Evolutionary conservation across 2,797 vertebrate species (phyloP).

Genomic region (Mus caroli): DNA sequence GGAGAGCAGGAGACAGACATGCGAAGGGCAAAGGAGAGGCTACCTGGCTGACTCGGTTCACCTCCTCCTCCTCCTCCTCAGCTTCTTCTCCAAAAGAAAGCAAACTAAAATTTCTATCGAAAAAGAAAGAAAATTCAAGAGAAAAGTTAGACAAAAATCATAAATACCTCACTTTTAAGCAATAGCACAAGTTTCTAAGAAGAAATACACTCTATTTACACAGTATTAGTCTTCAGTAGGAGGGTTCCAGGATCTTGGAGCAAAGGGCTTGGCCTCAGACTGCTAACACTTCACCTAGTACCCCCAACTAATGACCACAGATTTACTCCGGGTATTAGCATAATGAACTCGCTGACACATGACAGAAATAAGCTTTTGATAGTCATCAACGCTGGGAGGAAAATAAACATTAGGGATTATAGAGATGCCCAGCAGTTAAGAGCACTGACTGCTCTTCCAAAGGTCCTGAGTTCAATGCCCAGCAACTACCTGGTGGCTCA

Average conservation of each 20-base stretch:
- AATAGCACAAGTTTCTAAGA: slow-evolving; percentile 27
- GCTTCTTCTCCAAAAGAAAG: slow-evolving; percentile 99
- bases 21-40: slow-evolving; percentile 44
- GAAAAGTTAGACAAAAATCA: slow-evolving; percentile 59
- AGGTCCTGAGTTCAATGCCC: not conserved
- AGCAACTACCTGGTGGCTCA: not conserved
- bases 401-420: slow-evolving; percentile 46
- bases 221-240: slow-evolving; percentile 23
- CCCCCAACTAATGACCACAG: slow-evolving; percentile 40
- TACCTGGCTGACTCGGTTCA: slow-evolving; percentile 98
- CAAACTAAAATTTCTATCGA: slow-evolving; percentile 96
- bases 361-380: slow-evolving; percentile 57
- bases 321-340: not conserved
- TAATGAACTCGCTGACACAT: not conserved
- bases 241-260: not conserved
- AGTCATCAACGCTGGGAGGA: slow-evolving; percentile 42
- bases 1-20: slow-evolving; percentile 28
- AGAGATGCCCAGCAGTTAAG: not conserved
- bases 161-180: slow-evolving; percentile 27
- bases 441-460: not conserved
- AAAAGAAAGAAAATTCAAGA: slow-evolving; percentile 53
- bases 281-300: not conserved
- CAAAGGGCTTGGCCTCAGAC: not conserved
- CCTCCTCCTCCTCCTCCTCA: slow-evolving; percentile 94
- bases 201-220: not conserved